These are phyloP conservation scores for Ochropleura leucogaster DNA, from an alignment of 2,888 invertebrate species.

Conservation along the genomic window DNA sequence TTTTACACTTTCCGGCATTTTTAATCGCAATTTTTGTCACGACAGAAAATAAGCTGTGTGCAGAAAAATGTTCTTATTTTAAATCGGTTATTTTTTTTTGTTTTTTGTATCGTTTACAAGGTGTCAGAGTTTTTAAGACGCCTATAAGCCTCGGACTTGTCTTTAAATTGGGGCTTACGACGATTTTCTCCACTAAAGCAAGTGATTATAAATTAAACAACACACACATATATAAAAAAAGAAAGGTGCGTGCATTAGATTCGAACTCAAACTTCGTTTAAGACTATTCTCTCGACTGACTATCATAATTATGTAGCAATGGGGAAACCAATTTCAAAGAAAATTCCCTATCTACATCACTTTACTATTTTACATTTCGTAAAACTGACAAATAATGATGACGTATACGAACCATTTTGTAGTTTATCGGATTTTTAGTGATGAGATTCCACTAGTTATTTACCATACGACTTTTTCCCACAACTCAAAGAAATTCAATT, in stretches of 20 bases:
- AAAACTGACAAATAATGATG: not conserved
- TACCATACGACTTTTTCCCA: slow-evolving; percentile 17
- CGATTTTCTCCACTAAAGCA: no score
- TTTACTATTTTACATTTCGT: not conserved
- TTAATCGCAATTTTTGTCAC: not conserved
- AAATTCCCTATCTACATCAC: not conserved
- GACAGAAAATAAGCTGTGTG: not conserved
- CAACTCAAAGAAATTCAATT: slow-evolving; percentile 45
- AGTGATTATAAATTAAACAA: no score
- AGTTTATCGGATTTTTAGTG: not conserved
- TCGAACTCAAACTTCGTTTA: no score
- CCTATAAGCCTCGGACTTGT: no score
- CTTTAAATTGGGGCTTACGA: no score
- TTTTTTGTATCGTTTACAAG: no score
- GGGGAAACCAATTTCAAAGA: not conserved
- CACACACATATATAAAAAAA: no score
- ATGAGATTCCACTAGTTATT: slow-evolving; percentile 29
- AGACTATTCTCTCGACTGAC: no score
- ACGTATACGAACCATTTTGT: not conserved
- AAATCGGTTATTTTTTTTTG: not conserved
- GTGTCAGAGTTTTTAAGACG: no score
- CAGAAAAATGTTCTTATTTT: not conserved
- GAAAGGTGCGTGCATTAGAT: no score
- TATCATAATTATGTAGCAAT: no score
- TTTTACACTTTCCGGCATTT: not conserved